Evolutionary conservation across 1,140 invertebrate genomes (phyloP), one percentile per base, ranked within the genome.

Genomic region (Conopomorpha cramerella): DNA sequence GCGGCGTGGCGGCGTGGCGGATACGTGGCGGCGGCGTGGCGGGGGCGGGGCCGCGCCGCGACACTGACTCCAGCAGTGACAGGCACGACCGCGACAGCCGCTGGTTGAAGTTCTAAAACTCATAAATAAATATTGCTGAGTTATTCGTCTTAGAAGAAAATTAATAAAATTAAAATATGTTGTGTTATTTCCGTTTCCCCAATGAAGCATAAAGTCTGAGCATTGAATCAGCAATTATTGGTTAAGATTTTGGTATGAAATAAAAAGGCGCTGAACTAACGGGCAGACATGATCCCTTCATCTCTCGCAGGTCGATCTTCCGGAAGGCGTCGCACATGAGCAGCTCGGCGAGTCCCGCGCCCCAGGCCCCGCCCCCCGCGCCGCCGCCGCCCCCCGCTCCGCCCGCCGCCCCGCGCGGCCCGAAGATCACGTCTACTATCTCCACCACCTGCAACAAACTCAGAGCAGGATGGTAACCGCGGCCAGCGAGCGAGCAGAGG

Each of bases 261-360:
- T 25, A 16, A 26, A 0, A n/a, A 11, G 4, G 10, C 11, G 11
- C 13, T 28, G 3, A 4, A 60, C 64, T 73, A 59, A 83, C 82
- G 50, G 80, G 81, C 41, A 83, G 63, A 53, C 80, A 83, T 11
- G 81, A 80, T 35, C 82, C 82, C 48, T 89, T 81, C 82, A 95
- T 85, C 77, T 94, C 91, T 34, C 92, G 81, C 27, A 94, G 81
- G 73, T 95, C 92, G 39, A 94, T 90, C 57, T 91, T 91, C 45
- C 91, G 79, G 61, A 94, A 95, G 35, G 93, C 81, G 58, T 93
- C 91, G 49, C 88, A 87, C 28, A 89, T 67, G 28, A 92, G 70
- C 51, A 95, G 77, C 61, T 93, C 90, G 62, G 91, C 87, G 8
- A 93, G 76, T 29, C 73, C 85, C 19, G 90, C 89, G 57, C 82